Base-by-base conservation (phyloP, 2,797 vertebrate species). In the Parambassis ranga region DNA sequence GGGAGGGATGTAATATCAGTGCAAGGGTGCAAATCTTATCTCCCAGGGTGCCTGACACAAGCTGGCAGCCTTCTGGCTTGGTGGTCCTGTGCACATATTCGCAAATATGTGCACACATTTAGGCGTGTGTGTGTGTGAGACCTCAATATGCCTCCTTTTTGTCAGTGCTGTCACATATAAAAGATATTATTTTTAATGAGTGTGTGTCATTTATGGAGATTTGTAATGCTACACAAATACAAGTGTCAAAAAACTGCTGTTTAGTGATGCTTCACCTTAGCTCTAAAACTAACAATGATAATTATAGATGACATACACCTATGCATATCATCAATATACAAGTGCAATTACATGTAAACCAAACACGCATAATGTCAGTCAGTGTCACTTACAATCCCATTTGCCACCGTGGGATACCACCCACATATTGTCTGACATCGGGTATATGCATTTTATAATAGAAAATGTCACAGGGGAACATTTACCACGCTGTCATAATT, bases 401-500 rank as follows among this genome's bases (percentile, higher is more conserved):
- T 88, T 86, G 53, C 75, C 70, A 66, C 65, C 19, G 68, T 80
- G 62, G 47, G 71, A 81, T 65, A 41, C 67, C 82, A 66, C 72
- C 83, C 83, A 80, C 82, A 69, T 86, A 75, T 71, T 78, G 82
- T 79, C 65, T 87, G 88, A 90, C 83, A 74, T 37, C 2, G 50
- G 69, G 42, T 63, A 65, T 83, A 80, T 82, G 71, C 82, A 71
- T 88, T 89, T 88, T 86, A 76, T 91, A 90, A 89, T 89, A 79
- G 81, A 63, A 89, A 81, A 87, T 87, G 87, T 90, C 87, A 89
- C 70, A 16, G 71, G 83, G 83, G 81, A 82, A 87, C 82, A 81
- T 88, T 88, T 87, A 76, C 86, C 74, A 72, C 69, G 65, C 65
- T 87, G 76, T 80, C 85, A 88, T 90, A 82, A 89, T 90, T 86